These are phyloP conservation scores for Drosophila busckii DNA, from an alignment of 1,140 invertebrate species.

Conservation along the genomic window DNA sequence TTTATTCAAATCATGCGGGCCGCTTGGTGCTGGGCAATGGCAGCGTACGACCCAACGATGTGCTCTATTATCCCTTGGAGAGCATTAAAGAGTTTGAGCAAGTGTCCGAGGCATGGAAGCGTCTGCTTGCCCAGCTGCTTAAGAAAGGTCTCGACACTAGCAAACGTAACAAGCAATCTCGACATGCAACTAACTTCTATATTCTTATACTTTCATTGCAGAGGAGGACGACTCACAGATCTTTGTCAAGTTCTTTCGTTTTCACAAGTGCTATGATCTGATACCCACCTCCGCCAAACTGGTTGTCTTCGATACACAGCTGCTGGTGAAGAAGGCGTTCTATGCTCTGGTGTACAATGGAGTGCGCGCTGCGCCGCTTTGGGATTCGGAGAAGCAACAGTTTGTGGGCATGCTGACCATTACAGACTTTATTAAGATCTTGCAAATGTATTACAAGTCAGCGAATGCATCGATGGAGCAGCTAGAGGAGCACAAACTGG, in stretches of 20 bases:
- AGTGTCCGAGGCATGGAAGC: constrained; percentile 86
- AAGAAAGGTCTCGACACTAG: constrained; percentile 82
- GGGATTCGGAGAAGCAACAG: constrained; percentile 94
- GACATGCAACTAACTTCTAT: neutral
- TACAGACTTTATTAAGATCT: constrained; percentile 99
- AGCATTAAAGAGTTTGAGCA: constrained; percentile 92
- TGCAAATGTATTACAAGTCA: constrained; percentile 98
- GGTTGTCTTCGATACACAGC: constrained; percentile 99
- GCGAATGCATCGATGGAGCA: constrained; percentile 95
- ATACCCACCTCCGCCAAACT: constrained; percentile 99
- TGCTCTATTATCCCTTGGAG: constrained; percentile 84
- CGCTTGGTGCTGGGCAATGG: constrained; percentile 80
- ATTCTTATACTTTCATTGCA: constrained; percentile 81
- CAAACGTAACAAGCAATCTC: neutral
- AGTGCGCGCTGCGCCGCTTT: constrained; percentile 97
- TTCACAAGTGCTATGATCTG: constrained; percentile 99
- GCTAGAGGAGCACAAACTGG: constrained; percentile 97
- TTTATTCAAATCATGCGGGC: constrained; percentile 86
- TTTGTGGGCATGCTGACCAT: constrained; percentile 99
- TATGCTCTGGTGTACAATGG: constrained; percentile 99
- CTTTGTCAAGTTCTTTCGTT: constrained; percentile 99
- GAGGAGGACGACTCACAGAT: constrained; percentile 97
- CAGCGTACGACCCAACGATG: constrained; percentile 48
- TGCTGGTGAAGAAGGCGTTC: constrained; percentile 99
- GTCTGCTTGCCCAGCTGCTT: constrained; percentile 85